Evolutionary conservation across 2,888 invertebrate genomes (phyloP), one percentile per base, ranked within the genome.

Genomic region (Fabriciana adippe): DNA sequence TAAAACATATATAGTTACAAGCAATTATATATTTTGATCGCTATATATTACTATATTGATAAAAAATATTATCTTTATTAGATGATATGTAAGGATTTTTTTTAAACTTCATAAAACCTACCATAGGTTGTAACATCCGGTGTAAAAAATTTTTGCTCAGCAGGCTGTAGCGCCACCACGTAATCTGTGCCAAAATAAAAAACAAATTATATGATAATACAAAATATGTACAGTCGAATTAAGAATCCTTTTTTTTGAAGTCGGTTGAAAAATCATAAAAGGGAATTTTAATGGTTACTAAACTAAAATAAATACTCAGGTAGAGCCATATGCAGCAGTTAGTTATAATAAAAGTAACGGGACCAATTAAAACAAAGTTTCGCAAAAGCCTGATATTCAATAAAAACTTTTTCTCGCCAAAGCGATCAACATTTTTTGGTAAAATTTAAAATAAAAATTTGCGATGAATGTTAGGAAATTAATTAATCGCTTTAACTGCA

Each of bases 71-170:
- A 26, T 5, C 26, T 26, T 26, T 26, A 26, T 41, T 41, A 41
- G 55, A 26, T 26, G 8, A 1, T 8, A 8, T 51, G 16, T n/a
- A 51, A 51, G 11, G 14, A 55, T n/a, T 56, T 21, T 26, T 41
- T 21, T 15, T 18, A 53, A 1, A 41, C 3, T 35, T 56, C 57
- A 55, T 35, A 56, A 63, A 18, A 50, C 85, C 86, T 76, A 92
- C 93, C 92, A 75, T 88, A 93, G 14, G 92, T 92, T 26, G 92
- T 90, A 55, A 91, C 90, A 78, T 93, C 93, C 55, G 90, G 90
- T 1, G 90, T 90, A 68, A 83, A 90, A 75, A 89, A 90, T 75
- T 92, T 93, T 75, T 92, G 93, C 74, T 92, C 91, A 1, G 92
- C 92, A 41, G 93, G 92, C 72, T 90, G 92, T 8, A 93, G 76